Base-by-base conservation (phyloP, 1,140 invertebrate genomes). In the Luehdorfia chinensis region DNA sequence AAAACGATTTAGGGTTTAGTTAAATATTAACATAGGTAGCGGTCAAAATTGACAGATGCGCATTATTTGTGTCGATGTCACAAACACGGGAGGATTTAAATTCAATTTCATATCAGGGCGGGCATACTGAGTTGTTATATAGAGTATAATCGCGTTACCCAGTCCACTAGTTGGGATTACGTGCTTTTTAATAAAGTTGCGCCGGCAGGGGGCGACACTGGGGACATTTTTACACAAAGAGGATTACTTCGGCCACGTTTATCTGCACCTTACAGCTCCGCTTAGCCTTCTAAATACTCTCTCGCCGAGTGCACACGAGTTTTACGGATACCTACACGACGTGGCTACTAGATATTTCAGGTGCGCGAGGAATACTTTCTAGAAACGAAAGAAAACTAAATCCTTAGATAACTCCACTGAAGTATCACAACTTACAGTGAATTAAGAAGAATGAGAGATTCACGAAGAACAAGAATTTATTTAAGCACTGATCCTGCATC, bases 221-320 rank as follows among this genome's bases (percentile, higher is more conserved):
- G 75, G 81, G 78, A 84, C 79, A 81, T 85, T 85, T 85, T 85
- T 85, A 75, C 70, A 85, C 78, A 84, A 84, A 83, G 77, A 69
- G 81, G 81, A 85, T 85, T 85, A 85, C 72, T 84, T 69, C 57
- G 75, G 67, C 68, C 71, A 46, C 64, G 81, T 85, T 85, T 85
- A 85, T 85, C 81, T 76, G 63, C 66, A 81, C 81, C 77, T 85
- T 85, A 83, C 81, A 85, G 81, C 59, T 60, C 51, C 48, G 77
- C 74, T 83, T 69, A 81, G 78, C 62, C 72, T 73, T 54, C 78
- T 78, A 81, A 83, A 79, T 81, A 70, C 73, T 60, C 60, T 60
- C 56, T 63, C 61, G 49, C 50, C 71, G 68, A 66, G 67, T 78
- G 74, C 70, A 68, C 69, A 64, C 65, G 58, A 70, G 61, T 77